These are phyloP conservation scores for Paramuricea clavata DNA, from an alignment of 92 coral and sea anemone species.

Conservation along the genomic window DNA sequence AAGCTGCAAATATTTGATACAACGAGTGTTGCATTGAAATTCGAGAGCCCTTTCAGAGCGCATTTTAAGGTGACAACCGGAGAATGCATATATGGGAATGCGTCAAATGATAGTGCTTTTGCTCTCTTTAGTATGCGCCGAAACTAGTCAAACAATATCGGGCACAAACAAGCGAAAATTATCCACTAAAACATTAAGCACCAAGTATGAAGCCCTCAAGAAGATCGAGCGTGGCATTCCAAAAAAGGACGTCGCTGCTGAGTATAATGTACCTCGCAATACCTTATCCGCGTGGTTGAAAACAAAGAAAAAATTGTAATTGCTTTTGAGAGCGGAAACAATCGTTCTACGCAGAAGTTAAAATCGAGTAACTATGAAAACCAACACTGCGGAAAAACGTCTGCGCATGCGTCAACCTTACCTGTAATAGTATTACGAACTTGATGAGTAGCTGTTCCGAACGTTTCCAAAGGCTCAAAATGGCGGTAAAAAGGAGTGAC, in stretches of 20 bases:
- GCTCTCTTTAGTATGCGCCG: too few relatives aligned
- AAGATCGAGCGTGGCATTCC: conserved; percentile 54
- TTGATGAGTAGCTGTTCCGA: too few relatives aligned
- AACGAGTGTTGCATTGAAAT: not conserved
- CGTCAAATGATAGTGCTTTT: not conserved
- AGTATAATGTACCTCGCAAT: conserved; percentile 63
- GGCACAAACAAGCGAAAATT: conserved; percentile 48
- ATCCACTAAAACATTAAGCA: conserved; percentile 55
- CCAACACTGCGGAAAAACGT: too few relatives aligned
- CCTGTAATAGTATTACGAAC: too few relatives aligned
- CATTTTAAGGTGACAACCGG: conserved; percentile 1
- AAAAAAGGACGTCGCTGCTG: conserved; percentile 62
- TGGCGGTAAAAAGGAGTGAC: too few relatives aligned
- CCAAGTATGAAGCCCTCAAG: conserved; percentile 69
- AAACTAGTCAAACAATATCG: conserved; percentile 7
- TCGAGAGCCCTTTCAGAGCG: conserved; percentile 8
- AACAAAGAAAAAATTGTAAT: conserved; percentile 60
- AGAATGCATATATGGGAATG: not conserved
- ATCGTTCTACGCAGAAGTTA: conserved; percentile 48
- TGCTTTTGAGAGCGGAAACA: conserved; percentile 57
- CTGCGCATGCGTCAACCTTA: too few relatives aligned
- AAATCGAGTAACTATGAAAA: conserved; percentile 49
- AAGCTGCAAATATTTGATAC: not conserved
- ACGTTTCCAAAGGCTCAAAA: too few relatives aligned
- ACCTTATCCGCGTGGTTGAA: conserved; percentile 64